Evolutionary conservation across 2,113 vertebrate species (phyloP).

Genomic region (Zeus faber): DNA sequence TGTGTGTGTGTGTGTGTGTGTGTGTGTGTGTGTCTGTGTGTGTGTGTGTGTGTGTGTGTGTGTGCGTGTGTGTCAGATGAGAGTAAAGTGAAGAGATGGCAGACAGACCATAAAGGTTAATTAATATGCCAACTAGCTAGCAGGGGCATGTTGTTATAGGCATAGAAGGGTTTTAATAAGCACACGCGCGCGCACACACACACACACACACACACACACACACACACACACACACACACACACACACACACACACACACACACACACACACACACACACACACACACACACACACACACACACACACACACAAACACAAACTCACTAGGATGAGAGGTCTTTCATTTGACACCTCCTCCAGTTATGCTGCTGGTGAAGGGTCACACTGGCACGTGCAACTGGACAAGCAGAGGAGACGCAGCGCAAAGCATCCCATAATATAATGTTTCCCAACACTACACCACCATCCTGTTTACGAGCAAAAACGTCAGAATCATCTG

Average conservation of each 20-base stretch:
- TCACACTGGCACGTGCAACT: conserved; percentile 10
- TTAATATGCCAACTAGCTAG: conserved; percentile 64
- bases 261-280: neutral
- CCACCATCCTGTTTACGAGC: too few species aligned
- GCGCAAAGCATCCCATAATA: conserved; percentile 11
- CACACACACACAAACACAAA: too few species aligned
- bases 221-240: too few species aligned
- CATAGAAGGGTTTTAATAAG: conserved; percentile 46
- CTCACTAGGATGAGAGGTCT: conserved; percentile 11
- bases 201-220: neutral
- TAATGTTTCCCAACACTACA: conserved; percentile 13
- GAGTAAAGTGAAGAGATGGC: conserved; percentile 57
- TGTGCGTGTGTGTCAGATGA: conserved; percentile 27
- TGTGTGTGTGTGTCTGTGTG: conserved; percentile 10
- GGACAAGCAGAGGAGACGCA: conserved; percentile 15
- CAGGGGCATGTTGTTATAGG: conserved; percentile 47
- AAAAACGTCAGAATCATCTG: too few species aligned
- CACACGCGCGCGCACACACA: conserved; percentile 8
- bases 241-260: too few species aligned
- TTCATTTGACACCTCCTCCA: conserved; percentile 9
- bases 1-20: conserved; percentile 5
- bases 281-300: neutral
- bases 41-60: neutral
- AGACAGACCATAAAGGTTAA: conserved; percentile 76
- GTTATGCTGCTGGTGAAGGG: neutral